A percentile compares a stretch with the other conserved stretches of the same genome.
Conservation (phyloP, 2,113 vertebrate species). For the Melanerpes formicivorus region DNA sequence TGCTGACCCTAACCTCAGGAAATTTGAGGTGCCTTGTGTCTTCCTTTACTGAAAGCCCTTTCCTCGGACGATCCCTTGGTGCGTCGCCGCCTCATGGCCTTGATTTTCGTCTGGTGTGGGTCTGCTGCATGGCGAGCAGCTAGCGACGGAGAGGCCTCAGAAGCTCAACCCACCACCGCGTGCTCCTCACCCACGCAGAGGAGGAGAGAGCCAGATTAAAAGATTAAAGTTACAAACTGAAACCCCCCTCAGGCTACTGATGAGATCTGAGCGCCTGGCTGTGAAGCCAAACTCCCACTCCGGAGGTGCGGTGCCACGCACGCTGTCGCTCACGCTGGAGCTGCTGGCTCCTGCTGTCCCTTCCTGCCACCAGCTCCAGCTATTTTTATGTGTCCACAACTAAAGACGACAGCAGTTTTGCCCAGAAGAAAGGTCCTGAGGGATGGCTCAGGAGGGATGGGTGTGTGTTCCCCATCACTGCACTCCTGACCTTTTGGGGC, state of each 20-base stretch:
- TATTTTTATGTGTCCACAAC: not conserved
- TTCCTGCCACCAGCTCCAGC: not conserved
- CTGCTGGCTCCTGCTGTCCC: not conserved
- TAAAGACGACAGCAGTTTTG: not conserved
- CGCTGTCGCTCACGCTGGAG: not conserved
- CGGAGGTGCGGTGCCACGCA: not conserved
- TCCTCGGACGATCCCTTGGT: not conserved
- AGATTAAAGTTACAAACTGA: constrained; percentile 28
- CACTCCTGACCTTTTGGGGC: not conserved
- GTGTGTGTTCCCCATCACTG: fast-evolving
- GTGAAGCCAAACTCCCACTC: constrained; percentile 30
- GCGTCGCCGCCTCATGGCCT: fast-evolving
- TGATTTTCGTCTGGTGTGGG: not conserved
- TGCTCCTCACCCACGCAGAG: not conserved
- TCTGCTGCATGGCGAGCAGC: fast-evolving
- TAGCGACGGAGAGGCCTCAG: not conserved
- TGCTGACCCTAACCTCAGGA: not conserved
- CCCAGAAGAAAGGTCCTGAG: not conserved
- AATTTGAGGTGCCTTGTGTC: not conserved
- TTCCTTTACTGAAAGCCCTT: not conserved
- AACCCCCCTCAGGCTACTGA: not conserved
- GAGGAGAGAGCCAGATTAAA: not conserved
- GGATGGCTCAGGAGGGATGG: not conserved
- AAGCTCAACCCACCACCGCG: not conserved
- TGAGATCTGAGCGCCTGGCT: constrained; percentile 24